Base-by-base conservation (phyloP, 2,888 invertebrate genomes). In the Spilosoma lubricipeda region DNA sequence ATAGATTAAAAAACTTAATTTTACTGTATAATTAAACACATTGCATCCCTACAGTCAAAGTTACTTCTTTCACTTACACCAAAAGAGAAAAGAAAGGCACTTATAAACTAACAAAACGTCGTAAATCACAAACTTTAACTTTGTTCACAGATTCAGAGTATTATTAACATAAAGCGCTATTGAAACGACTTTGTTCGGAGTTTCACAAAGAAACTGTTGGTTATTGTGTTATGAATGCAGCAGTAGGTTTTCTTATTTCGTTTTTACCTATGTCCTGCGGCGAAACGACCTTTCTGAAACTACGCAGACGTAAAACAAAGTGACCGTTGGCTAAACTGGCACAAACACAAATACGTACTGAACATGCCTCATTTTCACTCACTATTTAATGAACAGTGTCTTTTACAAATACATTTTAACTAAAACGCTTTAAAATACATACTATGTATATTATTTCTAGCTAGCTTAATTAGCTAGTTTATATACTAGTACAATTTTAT, bases 51-150 rank as follows among this genome's bases (percentile, higher is more conserved):
- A 65, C 59, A 77, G 77, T 74, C 80, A 74, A 75, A 81, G 77
- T 77, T 71, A 27, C 73, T 77, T 76, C 77, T 81, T 74, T 77
- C 75, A 76, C 76, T 74, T 72, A 75, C 56, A 76, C 69, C 64
- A 67, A 82, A 74, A 77, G 73, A 75, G n/a, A 78, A 82, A 81
- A 79, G 66, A 72, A 74, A 79, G 76, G 70, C 75, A 70, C 69
- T 75, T 70, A 72, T 27, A n/a, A 68, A 74, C 68, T 73, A 66
- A 72, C 73, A 72, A 75, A 77, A 64, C 30, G 64, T 67, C 74
- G 36, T 84, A 82, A 82, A 80, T 84, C 80, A 74, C 36, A 27
- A 79, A 80, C 75, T 82, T 84, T 75, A 83, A 82, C 82, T 81
- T 86, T 86, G 78, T 78, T 76, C 78, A 77, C 74, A 74, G 78